A percentile compares a stretch with the other conserved stretches of the same genome.
These are phyloP conservation scores for Sebastes kiyomatsui DNA, from an alignment of 2,797 vertebrate genomes.

Conservation along the genomic window DNA sequence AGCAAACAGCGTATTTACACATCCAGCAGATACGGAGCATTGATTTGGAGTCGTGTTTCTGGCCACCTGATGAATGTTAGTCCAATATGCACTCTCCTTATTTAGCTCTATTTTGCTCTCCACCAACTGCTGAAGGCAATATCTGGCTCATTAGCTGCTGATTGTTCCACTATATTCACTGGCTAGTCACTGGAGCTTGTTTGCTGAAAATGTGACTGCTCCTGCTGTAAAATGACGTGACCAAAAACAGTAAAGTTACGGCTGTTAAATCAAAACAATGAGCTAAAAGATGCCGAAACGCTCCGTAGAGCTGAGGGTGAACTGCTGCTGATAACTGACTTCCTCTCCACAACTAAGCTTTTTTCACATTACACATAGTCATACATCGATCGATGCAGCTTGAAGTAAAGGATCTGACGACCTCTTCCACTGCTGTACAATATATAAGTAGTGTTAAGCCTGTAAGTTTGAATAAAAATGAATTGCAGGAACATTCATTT, in stretches of 20 bases:
- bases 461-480: neutral
- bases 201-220: neutral
- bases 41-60: neutral
- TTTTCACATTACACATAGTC: neutral
- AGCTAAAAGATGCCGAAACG: neutral
- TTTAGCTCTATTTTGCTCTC: neutral
- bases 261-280: neutral
- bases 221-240: neutral
- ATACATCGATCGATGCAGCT: neutral
- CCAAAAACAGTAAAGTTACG: neutral
- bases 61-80: neutral
- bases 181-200: too few relatives aligned
- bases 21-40: neutral
- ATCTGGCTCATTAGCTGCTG: neutral
- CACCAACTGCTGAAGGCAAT: neutral
- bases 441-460: neutral
- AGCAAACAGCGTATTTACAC: neutral
- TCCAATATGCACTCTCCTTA: neutral
- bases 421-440: neutral
- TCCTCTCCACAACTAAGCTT: neutral
- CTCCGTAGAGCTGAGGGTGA: rapidly evolving
- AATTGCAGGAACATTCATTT: neutral
- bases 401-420: neutral
- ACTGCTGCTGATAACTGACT: neutral
- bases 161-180: neutral